Conservation (phyloP, 2,888 invertebrate genomes). For the Gerris lacustris region DNA sequence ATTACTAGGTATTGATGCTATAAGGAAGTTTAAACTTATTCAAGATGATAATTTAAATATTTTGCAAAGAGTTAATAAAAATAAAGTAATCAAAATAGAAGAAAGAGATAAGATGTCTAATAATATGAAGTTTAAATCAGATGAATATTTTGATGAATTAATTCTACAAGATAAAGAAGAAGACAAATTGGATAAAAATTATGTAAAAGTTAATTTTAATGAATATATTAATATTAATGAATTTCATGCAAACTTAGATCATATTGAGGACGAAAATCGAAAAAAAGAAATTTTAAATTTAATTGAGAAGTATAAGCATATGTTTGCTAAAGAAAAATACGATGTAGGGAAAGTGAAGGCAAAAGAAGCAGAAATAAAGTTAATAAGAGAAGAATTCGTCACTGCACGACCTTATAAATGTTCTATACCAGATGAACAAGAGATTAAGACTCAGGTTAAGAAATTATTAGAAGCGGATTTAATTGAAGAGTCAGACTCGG, state of each 20-base stretch:
- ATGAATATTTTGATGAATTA: neutral
- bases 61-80: neutral
- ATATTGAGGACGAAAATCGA: neutral
- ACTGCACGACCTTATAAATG: neutral
- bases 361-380: neutral
- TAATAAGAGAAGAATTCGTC: neutral
- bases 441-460: neutral
- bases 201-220: neutral
- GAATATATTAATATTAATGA: neutral
- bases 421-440: neutral
- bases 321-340: neutral
- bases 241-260: neutral
- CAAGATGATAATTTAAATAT: neutral
- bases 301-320: neutral
- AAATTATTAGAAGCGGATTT: neutral
- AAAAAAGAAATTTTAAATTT: neutral
- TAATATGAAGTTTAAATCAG: no score
- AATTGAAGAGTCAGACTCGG: neutral
- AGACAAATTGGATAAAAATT: constrained; percentile 1
- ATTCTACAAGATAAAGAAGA: neutral
- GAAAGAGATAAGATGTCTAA: neutral
- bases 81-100: neutral
- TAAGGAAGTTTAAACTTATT: neutral
- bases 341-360: neutral
- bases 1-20: no score